A percentile compares a stretch with the other conserved stretches of the same genome.
Conservation (phyloP, 2,888 invertebrate species). For the Agriotes lineatus region DNA sequence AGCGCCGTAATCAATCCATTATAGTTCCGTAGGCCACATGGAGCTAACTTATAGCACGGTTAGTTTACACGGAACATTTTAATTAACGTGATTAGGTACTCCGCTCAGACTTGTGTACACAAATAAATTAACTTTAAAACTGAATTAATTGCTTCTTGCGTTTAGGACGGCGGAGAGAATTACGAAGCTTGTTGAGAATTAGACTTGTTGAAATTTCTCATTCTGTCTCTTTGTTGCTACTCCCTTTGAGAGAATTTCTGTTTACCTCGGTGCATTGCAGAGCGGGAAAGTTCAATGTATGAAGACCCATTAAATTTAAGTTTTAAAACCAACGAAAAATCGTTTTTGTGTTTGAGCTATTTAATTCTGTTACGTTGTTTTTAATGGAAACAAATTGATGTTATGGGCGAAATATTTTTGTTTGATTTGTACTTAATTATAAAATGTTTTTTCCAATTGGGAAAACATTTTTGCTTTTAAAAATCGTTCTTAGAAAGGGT, state of each 20-base stretch:
- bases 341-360: no score
- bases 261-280: slow-evolving; percentile 46
- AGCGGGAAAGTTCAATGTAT: slow-evolving; percentile 8
- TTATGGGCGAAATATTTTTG: no score
- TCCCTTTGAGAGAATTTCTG: slow-evolving; percentile 46
- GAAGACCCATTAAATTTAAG: background rate
- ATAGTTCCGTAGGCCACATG: slow-evolving; percentile 48
- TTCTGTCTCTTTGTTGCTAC: slow-evolving; percentile 54
- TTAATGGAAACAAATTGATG: no score
- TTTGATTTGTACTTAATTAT: no score
- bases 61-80: slow-evolving; percentile 62
- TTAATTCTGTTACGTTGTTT: no score
- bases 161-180: slow-evolving; percentile 61
- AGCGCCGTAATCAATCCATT: slow-evolving; percentile 59
- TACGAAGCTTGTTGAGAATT: slow-evolving; percentile 59
- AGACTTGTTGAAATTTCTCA: slow-evolving; percentile 63
- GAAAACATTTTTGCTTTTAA: no score
- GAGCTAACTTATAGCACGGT: slow-evolving; percentile 54
- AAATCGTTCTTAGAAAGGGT: no score
- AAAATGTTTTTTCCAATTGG: no score
- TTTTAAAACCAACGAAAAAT: no score
- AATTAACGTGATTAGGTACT: slow-evolving; percentile 67
- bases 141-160: slow-evolving; percentile 67
- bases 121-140: slow-evolving; percentile 68
- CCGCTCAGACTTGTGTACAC: slow-evolving; percentile 63